These are phyloP conservation scores for Jacana jacana DNA, from an alignment of 2,113 vertebrate genomes.

Conservation along the genomic window DNA sequence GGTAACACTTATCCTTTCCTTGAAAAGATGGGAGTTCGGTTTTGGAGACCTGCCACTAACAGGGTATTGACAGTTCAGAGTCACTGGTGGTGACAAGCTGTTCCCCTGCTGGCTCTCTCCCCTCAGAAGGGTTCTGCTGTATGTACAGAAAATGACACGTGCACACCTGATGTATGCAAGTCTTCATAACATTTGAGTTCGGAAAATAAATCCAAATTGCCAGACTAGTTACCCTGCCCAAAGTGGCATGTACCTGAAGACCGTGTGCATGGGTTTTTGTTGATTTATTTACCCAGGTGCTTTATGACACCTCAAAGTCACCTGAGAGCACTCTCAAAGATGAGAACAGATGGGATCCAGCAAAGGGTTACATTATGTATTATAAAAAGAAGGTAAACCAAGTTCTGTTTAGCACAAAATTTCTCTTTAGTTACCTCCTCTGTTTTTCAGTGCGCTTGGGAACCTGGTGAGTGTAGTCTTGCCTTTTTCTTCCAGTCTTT, in stretches of 20 bases:
- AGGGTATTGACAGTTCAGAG: not conserved
- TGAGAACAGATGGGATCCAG: not conserved
- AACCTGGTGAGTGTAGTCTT: not conserved
- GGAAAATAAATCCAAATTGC: not conserved
- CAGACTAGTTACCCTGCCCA: not conserved
- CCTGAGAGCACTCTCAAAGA: not conserved
- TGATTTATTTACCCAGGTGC: not conserved
- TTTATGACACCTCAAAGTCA: not conserved
- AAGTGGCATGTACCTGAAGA: not conserved
- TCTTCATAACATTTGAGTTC: not conserved
- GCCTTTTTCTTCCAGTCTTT: not conserved
- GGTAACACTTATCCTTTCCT: not conserved
- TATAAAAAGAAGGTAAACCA: not conserved
- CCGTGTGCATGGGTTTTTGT: accelerated
- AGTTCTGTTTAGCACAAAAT: not conserved
- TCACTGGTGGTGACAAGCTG: not conserved
- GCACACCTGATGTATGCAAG: not conserved
- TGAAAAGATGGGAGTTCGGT: not conserved
- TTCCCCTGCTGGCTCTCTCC: not conserved
- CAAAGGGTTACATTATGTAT: not conserved
- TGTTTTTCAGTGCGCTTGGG: not conserved
- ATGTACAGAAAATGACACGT: accelerated
- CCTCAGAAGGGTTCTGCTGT: not conserved
- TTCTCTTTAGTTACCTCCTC: not conserved
- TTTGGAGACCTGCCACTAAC: not conserved